Conservation (phyloP, 2,113 vertebrate genomes). For the Stegostoma tigrinum region DNA sequence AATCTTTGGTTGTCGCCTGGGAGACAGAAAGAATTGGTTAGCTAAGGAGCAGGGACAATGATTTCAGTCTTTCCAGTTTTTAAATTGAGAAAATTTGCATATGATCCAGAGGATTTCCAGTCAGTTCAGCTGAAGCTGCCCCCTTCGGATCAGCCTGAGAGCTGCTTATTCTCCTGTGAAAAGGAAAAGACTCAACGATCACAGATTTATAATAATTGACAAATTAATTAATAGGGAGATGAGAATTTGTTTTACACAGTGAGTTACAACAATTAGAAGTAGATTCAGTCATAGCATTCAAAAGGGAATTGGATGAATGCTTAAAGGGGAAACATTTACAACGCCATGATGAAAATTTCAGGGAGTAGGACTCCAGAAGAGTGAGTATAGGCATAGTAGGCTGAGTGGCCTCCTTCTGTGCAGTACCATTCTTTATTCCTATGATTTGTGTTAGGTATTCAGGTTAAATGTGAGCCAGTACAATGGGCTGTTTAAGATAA, state of each 20-base stretch:
- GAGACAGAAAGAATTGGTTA: no score
- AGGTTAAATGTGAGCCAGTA: not conserved
- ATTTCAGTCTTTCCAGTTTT: no score
- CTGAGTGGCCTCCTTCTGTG: not conserved
- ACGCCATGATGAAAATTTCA: not conserved
- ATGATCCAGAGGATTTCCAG: not conserved
- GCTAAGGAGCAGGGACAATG: no score
- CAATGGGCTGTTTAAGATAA: not conserved
- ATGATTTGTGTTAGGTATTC: not conserved
- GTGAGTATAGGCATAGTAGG: not conserved
- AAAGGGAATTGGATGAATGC: not conserved
- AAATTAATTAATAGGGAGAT: not conserved
- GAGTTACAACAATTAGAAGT: not conserved
- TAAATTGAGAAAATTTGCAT: not conserved
- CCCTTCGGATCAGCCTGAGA: not conserved
- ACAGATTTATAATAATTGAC: not conserved
- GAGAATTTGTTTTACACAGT: not conserved
- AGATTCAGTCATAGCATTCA: not conserved
- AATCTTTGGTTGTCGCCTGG: no score
- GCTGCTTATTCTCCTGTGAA: not conserved
- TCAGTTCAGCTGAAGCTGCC: not conserved
- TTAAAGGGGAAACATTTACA: not conserved
- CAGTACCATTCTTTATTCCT: not conserved
- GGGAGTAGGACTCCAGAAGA: not conserved
- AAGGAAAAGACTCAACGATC: not conserved